Percentiles rank a stretch among this genome's conserved stretches.
phyloP scores from a whole-genome alignment of 2,113 vertebrate species.

The Colius striatus region DNA sequence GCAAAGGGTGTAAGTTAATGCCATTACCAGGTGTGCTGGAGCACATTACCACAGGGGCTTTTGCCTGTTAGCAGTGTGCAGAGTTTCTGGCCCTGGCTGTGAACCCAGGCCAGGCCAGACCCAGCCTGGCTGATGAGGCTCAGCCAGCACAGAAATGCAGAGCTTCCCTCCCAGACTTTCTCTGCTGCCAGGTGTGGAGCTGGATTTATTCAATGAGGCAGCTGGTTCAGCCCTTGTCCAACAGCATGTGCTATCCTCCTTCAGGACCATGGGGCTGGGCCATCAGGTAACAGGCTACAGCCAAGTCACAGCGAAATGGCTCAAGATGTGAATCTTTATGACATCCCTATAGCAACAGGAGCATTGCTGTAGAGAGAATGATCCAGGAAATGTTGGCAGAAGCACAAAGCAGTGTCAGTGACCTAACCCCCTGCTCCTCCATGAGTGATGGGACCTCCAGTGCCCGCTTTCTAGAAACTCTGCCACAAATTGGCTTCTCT shows the following conservation, averaged over 20 bases:
- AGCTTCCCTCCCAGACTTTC: neutral
- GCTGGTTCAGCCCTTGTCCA: neutral
- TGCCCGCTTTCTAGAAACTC: neutral
- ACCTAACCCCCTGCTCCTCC: neutral
- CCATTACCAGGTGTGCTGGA: neutral
- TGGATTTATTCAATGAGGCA: neutral
- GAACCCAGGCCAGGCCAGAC: no score
- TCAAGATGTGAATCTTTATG: neutral
- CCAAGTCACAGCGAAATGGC: neutral
- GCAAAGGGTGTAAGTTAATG: neutral
- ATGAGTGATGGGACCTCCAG: neutral
- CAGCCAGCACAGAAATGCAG: neutral
- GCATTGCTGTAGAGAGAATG: neutral
- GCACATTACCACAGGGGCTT: neutral
- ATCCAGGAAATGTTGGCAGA: neutral
- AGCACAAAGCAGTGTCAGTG: neutral
- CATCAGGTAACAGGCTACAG: neutral
- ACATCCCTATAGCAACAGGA: neutral
- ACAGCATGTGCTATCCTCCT: rapidly evolving
- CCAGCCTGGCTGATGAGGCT: neutral
- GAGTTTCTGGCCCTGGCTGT: neutral
- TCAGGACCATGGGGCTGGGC: neutral
- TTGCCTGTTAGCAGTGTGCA: neutral
- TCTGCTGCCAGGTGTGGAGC: neutral
- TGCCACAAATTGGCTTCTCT: neutral